Conservation (phyloP, 2,797 vertebrate genomes). For the Spheniscus humboldti region DNA sequence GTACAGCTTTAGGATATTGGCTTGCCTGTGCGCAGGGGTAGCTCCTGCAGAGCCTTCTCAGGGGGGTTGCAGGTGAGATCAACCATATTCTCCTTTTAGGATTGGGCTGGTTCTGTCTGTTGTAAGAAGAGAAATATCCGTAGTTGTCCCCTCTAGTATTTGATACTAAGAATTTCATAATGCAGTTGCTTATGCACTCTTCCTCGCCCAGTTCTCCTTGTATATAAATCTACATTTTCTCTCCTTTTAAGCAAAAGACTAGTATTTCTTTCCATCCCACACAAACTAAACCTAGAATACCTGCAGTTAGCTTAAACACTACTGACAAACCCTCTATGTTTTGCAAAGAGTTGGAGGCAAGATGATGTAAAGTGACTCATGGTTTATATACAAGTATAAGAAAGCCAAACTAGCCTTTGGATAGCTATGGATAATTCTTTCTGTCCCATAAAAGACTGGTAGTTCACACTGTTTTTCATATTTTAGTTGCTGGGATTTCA, state of each 20-base stretch:
- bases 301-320: conserved; percentile 44
- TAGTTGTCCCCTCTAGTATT: background rate
- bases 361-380: conserved; percentile 22
- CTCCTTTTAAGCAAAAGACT: background rate
- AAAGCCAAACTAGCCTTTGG: conserved; percentile 46
- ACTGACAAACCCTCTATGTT: conserved; percentile 1
- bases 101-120: background rate
- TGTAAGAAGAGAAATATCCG: background rate
- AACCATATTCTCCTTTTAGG: background rate
- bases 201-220: background rate
- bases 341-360: background rate
- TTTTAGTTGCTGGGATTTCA: conserved; percentile 19
- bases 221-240: background rate
- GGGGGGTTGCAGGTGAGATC: background rate
- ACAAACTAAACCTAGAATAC: conserved; percentile 8
- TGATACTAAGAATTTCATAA: background rate
- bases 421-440: conserved; percentile 47
- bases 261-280: conserved; percentile 23
- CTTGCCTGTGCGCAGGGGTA: background rate
- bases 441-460: conserved; percentile 17
- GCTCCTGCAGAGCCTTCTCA: background rate
- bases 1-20: background rate
- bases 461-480: conserved; percentile 18
- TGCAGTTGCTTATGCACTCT: background rate
- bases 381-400: background rate